Evolutionary conservation across 2,888 invertebrate genomes (phyloP).

Genomic region (Catonia carolina): DNA sequence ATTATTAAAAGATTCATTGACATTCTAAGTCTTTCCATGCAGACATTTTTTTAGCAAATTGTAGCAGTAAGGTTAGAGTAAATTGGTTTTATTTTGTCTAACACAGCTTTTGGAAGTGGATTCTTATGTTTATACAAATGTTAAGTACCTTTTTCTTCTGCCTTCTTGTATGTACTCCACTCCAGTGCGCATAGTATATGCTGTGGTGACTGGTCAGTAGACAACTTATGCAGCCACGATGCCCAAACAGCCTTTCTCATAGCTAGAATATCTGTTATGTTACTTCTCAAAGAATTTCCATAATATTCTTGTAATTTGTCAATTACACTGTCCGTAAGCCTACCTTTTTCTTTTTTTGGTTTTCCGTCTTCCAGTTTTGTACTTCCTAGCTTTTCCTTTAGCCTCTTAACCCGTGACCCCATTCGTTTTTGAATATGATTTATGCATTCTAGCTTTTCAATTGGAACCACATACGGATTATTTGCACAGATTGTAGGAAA

Average conservation of each 20-base stretch:
- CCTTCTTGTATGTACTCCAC: too few species aligned
- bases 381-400: background rate
- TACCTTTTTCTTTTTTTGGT: background rate
- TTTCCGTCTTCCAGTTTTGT: background rate
- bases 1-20: background rate
- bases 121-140: background rate
- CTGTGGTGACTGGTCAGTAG: too few species aligned
- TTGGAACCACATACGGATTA: too few species aligned
- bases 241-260: too few species aligned
- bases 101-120: background rate
- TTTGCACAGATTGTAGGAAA: too few species aligned
- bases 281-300: background rate
- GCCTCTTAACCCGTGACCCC: background rate
- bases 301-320: conserved; percentile 3
- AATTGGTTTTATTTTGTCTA: conserved; percentile 1
- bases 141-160: background rate
- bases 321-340: conserved; percentile 2
- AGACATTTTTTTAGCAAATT: conserved; percentile 4
- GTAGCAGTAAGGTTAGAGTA: background rate
- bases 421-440: background rate
- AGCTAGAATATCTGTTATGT: background rate
- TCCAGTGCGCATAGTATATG: too few species aligned
- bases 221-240: too few species aligned
- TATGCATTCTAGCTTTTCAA: background rate
- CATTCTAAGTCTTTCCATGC: conserved; percentile 4